Evolutionary conservation across 2,113 vertebrate genomes (phyloP), one percentile per base, ranked within the genome.

Genomic region (Colossoma macropomum): DNA sequence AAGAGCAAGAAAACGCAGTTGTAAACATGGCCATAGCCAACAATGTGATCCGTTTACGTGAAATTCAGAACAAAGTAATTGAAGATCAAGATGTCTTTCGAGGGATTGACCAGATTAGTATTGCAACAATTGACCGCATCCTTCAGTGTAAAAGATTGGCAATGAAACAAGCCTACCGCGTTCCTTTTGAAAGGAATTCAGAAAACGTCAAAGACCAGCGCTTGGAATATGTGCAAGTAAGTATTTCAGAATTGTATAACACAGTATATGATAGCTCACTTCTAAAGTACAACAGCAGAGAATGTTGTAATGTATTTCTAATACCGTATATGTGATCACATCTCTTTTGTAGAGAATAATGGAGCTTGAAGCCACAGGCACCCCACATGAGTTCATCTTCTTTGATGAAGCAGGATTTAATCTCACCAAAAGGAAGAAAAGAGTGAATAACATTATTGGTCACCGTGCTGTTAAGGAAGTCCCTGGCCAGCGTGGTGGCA

Each of bases 1-100:
- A 81, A 15, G 23, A 81, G 65, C 63, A 77, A 77, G 66, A 81
- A 52, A 71, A 16, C 32, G 54, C 27, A 66, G 45, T 76, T 27
- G 30, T 76, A 34, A 54, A 30, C 50, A 30, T 63, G 32, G 60
- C 25, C 77, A 68, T 38, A 38, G 34, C 34, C 7, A 7, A 68
- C 48, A 79, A 68, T 79, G 38, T 69, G 13, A 30, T 68, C 16
- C 8, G 63, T 25, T n/a, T 69, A 38, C 28, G 28, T n/a, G 45
- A 38, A 19, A 79, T 79, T 54, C 77, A 79, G 66, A 54, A 25
- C 27, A 54, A 45, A 79, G 17, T 68, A 32, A 54, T 34, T 79
- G 65, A 77, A n/a, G 60, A 65, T 63, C 16, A 77, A 15, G 50
- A 15, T 52, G 16, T 77, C 60, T 77, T 77, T 30, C 27, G 10